Conservation (phyloP, 2,113 vertebrate genomes). For the Plotosus lineatus region DNA sequence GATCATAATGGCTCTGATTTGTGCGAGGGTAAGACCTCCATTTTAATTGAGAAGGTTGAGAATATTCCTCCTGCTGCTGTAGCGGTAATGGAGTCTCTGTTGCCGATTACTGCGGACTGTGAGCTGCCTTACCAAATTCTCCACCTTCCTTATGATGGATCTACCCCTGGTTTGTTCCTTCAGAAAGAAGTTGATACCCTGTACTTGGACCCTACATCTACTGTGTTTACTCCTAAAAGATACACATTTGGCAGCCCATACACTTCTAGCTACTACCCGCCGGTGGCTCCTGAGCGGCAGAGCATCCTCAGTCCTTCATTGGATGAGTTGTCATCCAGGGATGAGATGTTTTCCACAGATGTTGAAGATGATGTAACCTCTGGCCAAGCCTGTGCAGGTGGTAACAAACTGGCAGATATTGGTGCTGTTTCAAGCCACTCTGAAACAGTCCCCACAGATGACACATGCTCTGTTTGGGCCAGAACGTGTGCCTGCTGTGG, state of each 20-base stretch:
- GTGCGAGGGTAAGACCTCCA: not conserved
- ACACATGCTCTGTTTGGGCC: conserved; percentile 27
- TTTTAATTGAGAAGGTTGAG: not conserved
- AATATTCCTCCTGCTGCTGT: conserved; percentile 2
- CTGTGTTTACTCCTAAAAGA: conserved; percentile 33
- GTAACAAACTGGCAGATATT: conserved; percentile 45
- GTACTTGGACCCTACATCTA: conserved; percentile 35
- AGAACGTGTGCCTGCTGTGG: conserved; percentile 56
- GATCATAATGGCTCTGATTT: not conserved
- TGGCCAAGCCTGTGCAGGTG: conserved; percentile 40
- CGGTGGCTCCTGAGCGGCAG: conserved; percentile 52
- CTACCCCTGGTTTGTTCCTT: conserved; percentile 46
- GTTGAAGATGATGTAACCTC: conserved; percentile 55
- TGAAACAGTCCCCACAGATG: conserved; percentile 3
- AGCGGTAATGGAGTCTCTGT: conserved; percentile 22
- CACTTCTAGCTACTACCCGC: conserved; percentile 55
- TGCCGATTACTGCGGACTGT: conserved; percentile 34
- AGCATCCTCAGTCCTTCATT: conserved; percentile 62
- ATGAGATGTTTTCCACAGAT: conserved; percentile 62
- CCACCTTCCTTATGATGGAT: conserved; percentile 52
- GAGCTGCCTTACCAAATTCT: conserved; percentile 57
- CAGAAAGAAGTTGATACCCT: conserved; percentile 46
- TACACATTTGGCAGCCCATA: conserved; percentile 43
- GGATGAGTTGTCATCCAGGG: conserved; percentile 62
- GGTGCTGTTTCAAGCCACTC: not conserved